phyloP scores from a whole-genome alignment of 2,888 invertebrate genomes.

The Notodonta ziczac region DNA sequence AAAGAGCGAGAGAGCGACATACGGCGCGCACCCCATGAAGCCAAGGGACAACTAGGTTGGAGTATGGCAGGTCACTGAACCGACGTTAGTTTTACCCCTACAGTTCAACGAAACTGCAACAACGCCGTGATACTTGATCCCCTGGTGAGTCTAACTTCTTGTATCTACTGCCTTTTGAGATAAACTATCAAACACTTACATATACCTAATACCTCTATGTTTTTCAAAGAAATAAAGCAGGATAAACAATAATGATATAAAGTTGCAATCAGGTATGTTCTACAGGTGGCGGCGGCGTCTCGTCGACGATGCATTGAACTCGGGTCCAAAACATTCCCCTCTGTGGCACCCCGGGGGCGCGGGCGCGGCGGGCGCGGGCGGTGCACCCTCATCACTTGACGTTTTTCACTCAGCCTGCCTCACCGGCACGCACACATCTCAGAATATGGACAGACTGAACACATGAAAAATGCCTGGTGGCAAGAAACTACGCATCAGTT shows the following conservation, averaged over 20 bases:
- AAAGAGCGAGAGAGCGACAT: slow-evolving; percentile 60
- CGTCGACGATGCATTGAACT: slow-evolving; percentile 67
- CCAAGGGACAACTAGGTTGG: slow-evolving; percentile 61
- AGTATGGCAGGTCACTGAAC: slow-evolving; percentile 76
- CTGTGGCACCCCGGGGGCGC: slow-evolving; percentile 34
- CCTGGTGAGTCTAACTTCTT: slow-evolving; percentile 29
- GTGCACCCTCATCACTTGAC: slow-evolving; percentile 59
- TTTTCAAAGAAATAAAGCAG: too few relatives aligned
- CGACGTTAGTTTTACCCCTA: slow-evolving; percentile 60
- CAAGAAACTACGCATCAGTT: slow-evolving; percentile 60
- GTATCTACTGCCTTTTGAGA: not conserved
- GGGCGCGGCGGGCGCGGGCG: slow-evolving; percentile 28
- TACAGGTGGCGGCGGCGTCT: slow-evolving; percentile 53
- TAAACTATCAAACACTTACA: too few relatives aligned
- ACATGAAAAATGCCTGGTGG: slow-evolving; percentile 56
- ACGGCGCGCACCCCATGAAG: slow-evolving; percentile 73
- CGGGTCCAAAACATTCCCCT: slow-evolving; percentile 62
- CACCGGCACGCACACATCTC: slow-evolving; percentile 45
- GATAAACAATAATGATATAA: slow-evolving; percentile 2
- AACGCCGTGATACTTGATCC: slow-evolving; percentile 38
- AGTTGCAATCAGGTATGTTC: slow-evolving; percentile 20
- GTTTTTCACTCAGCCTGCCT: slow-evolving; percentile 57
- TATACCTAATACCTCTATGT: too few relatives aligned
- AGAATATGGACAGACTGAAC: slow-evolving; percentile 43
- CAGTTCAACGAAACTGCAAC: slow-evolving; percentile 44